Evolutionary conservation across 2,797 vertebrate genomes (phyloP), one percentile per base, ranked within the genome.

Genomic region (Gymnocypris eckloni): DNA sequence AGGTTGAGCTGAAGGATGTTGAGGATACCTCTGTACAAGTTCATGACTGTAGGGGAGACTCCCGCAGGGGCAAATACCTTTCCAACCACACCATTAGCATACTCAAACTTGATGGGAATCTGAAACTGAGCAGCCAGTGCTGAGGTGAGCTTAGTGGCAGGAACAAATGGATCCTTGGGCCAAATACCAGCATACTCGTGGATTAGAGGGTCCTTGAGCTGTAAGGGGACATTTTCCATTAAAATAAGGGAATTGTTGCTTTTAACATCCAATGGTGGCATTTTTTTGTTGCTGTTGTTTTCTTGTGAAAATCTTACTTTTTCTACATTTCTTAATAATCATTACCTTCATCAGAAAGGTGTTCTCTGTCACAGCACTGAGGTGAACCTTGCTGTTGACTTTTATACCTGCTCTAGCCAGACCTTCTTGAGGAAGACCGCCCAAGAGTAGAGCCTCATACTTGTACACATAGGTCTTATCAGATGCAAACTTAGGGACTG

Each of bases 361-460:
- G 87, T 92, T 90, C 45, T 93, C 89, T 82, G 89, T 50, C 43
- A 82, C 87, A 78, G 92, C 91, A 90, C 91, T 92, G 88, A 97
- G 95, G 85, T 94, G 86, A 86, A 96, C 91, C 92, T 95, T 96
- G 94, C 95, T 93, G 81, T 48, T 92, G 83, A 96, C 84, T 94
- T 96, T 96, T 7, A 97, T 86, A 43, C 96, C 95, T 75, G 95
- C 90, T 89, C 94, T 95, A 79, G 94, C 93, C 87, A 96, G 91
- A 88, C 93, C 95, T 70, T 94, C 88, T 73, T 96, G 95, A 82
- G 94, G 94, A 73, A 97, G 89, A 78, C 95, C 95, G 0, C 93
- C 93, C 90, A 95, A 64, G 2, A 96, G 79, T 15, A 86, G 0
- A 43, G 91, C 95, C 81, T 95, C 94, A 94, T 96, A 96, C n/a